These are phyloP conservation scores for Marmota flaviventris DNA, from an alignment of 2,113 vertebrate genomes.

Conservation along the genomic window DNA sequence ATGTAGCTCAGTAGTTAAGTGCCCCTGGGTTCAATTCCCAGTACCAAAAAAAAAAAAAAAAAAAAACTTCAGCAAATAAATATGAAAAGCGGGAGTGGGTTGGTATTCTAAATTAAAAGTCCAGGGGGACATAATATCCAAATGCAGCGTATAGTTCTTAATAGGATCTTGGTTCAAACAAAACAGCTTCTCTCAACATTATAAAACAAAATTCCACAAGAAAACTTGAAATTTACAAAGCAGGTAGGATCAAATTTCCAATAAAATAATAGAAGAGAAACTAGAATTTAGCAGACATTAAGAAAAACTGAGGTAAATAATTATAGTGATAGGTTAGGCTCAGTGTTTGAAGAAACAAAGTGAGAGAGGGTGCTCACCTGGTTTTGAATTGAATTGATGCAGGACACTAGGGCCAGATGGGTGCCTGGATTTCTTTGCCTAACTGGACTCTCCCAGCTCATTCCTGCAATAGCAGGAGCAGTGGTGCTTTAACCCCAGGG, in stretches of 20 bases:
- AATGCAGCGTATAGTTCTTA: not conserved
- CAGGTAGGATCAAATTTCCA: not conserved
- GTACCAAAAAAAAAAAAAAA: too few relatives aligned
- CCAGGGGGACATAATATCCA: not conserved
- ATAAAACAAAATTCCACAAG: not conserved
- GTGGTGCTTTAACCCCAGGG: not conserved
- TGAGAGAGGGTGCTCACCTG: not conserved
- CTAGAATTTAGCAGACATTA: not conserved
- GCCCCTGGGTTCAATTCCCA: too few relatives aligned
- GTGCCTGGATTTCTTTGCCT: not conserved
- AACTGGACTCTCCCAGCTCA: not conserved
- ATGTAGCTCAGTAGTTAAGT: too few relatives aligned
- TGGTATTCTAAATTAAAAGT: not conserved
- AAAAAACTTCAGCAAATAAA: not conserved
- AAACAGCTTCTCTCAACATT: not conserved
- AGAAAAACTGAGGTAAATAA: not conserved
- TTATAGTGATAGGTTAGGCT: not conserved
- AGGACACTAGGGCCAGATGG: not conserved
- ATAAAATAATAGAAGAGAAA: not conserved
- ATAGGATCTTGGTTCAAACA: not conserved
- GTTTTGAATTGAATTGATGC: not conserved
- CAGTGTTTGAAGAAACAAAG: not conserved
- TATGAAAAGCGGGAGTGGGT: not conserved
- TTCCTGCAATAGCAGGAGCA: not conserved
- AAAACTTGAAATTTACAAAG: constrained; percentile 42